A percentile compares a stretch with the other conserved stretches of the same genome.
Evolutionary conservation across 2,113 vertebrate species (phyloP).

Genomic region (Arothron firmamentum): DNA sequence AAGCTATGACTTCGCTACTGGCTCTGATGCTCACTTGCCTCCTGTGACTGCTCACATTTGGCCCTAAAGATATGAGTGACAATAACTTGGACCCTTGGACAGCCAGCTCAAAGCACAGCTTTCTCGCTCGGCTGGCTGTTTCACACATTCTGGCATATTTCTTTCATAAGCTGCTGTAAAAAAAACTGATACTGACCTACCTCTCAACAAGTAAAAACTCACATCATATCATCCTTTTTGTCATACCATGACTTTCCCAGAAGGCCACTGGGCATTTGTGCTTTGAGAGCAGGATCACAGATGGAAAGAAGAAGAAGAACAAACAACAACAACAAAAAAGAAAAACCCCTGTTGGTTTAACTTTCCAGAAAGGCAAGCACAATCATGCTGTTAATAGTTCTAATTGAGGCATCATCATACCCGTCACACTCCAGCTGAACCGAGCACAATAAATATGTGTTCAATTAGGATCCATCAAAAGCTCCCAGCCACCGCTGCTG

Average conservation of each 20-base stretch:
- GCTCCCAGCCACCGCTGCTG: conserved; percentile 47
- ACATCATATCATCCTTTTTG: conserved; percentile 35
- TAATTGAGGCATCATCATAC: conserved; percentile 68
- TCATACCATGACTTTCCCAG: conserved; percentile 53
- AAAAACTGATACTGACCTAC: conserved; percentile 58
- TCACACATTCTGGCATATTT: conserved; percentile 41
- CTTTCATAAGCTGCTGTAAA: conserved; percentile 38
- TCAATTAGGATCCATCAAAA: conserved; percentile 65
- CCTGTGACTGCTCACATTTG: conserved; percentile 60
- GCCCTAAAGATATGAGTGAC: conserved; percentile 43
- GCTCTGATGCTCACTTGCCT: conserved; percentile 48
- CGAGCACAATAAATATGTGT: conserved; percentile 66
- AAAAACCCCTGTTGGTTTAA: not conserved
- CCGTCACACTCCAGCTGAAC: conserved; percentile 63
- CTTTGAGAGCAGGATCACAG: conserved; percentile 40
- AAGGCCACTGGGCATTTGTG: conserved; percentile 40
- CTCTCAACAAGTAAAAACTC: conserved; percentile 49
- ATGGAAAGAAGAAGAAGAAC: conserved; percentile 4
- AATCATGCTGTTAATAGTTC: conserved; percentile 65
- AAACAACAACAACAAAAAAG: no score
- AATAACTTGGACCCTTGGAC: conserved; percentile 50
- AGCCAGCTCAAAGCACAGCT: conserved; percentile 43
- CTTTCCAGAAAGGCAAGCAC: conserved; percentile 49
- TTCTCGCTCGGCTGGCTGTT: conserved; percentile 28
- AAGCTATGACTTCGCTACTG: conserved; percentile 55